Conservation (phyloP, 2,113 vertebrate species). For the Aplodontia rufa region DNA sequence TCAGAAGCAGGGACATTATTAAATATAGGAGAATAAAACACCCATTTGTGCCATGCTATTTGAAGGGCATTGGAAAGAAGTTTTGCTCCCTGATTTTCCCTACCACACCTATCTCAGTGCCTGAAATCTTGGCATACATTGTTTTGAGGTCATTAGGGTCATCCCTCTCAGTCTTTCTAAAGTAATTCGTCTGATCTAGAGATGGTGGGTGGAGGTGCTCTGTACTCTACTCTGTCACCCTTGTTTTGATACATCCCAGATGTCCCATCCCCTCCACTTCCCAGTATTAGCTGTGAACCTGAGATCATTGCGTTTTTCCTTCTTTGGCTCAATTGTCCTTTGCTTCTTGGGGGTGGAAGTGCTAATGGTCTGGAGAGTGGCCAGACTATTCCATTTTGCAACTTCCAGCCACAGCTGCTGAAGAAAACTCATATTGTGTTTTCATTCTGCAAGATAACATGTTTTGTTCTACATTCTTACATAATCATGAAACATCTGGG, state of each 20-base stretch:
- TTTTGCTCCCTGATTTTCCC: not conserved
- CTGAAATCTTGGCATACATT: not conserved
- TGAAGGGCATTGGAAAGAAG: not conserved
- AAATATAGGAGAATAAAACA: not conserved
- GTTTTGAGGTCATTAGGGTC: not conserved
- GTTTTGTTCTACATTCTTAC: constrained; percentile 72
- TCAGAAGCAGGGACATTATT: not conserved
- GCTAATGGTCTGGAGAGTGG: constrained; percentile 2
- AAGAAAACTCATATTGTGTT: constrained; percentile 70
- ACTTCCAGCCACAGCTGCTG: constrained; percentile 64
- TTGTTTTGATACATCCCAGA: constrained; percentile 28
- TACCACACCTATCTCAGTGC: not conserved
- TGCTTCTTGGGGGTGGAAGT: not conserved
- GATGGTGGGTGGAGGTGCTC: not conserved
- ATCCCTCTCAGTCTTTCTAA: not conserved
- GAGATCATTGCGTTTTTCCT: constrained; percentile 12
- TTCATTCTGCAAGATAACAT: constrained; percentile 68
- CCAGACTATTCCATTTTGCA: constrained; percentile 67
- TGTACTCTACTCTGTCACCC: not conserved
- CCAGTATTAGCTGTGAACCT: constrained; percentile 7
- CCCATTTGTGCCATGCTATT: not conserved
- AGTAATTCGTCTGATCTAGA: not conserved
- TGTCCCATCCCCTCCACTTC: not conserved
- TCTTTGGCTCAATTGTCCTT: constrained; percentile 58
- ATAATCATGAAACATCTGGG: constrained; percentile 71